A percentile compares a stretch with the other conserved stretches of the same genome.
These are phyloP conservation scores for Podarcis lilfordi DNA, from an alignment of 2,797 vertebrate species.

Conservation along the genomic window DNA sequence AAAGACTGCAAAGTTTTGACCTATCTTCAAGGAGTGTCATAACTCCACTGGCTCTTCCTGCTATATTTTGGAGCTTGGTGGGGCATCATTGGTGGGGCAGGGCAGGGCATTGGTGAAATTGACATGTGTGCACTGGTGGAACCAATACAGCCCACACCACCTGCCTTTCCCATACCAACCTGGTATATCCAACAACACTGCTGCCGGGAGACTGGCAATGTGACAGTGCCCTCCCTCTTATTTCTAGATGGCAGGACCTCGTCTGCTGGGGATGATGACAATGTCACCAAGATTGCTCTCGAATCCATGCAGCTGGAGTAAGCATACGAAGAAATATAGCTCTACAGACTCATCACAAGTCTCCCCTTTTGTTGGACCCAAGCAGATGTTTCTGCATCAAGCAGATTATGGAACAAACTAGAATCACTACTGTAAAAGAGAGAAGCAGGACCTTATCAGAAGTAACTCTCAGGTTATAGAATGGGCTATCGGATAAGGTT, in stretches of 20 bases:
- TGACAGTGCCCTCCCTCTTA: background rate
- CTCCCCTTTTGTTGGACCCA: background rate
- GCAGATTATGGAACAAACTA: no score
- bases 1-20: no score
- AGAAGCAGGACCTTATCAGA: background rate
- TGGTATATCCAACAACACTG: no score
- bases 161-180: no score
- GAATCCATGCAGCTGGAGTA: no score
- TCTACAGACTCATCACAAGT: background rate
- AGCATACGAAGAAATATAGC: background rate
- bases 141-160: no score
- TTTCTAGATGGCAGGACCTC: background rate
- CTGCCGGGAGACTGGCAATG: background rate
- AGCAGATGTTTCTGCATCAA: background rate
- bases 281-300: background rate
- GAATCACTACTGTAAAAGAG: background rate
- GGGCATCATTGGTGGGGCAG: no score
- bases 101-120: no score
- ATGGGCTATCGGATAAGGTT: background rate
- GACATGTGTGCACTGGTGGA: no score
- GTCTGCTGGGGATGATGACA: background rate
- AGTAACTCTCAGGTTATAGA: background rate
- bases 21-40: no score
- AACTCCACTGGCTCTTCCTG: no score
- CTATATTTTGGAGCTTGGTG: no score